Evolutionary conservation across 2,797 vertebrate species (phyloP), one percentile per base, ranked within the genome.

Genomic region (Dromococcyx pavoninus): DNA sequence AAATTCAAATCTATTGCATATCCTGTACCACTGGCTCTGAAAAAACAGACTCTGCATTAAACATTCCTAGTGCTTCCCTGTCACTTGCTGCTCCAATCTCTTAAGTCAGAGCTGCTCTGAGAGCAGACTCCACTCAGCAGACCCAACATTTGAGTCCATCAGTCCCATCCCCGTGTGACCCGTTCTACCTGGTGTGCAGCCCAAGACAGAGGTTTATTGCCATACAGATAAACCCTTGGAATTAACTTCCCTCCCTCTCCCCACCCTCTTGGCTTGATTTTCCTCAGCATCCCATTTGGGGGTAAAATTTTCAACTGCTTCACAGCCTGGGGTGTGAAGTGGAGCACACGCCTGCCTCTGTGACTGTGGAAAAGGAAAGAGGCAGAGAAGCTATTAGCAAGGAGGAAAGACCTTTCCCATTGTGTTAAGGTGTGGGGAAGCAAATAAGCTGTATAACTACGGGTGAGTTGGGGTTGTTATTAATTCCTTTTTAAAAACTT

Each of bases 341-440:
- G 2, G 25, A 33, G 10, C 58, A 25, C 5, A 2, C 27, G 21
- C 13, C 15, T 1, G 0, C 32, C 32, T 37, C 25, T 24, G 17
- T 33, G 41, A 30, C 33, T 41, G 23, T 22, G 22, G 71, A 33
- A 53, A 53, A 17, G 37, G 13, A 51, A 5, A 3, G 25, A 10
- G 5, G 48, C 35, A 69, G 17, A 53, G 22, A 37, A 65, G 37
- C 13, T 35, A 7, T 41, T 41, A 21, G 18, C 17, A 41, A 51
- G 23, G 35, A 73, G 21, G 14, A 74, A 73, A 65, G 9, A 13
- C 30, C 54, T 60, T 60, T 72, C 37, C 43, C 57, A 74, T 4
- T 28, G 48, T n/a, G 13, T 9, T 11, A 53, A 39, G 19, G 23
- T 69, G 64, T 12, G 37, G n/a, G 33, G 41, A 81, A 77, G 30